A percentile compares a stretch with the other conserved stretches of the same genome.
Evolutionary conservation across 2,113 vertebrate genomes (phyloP).

Genomic region (Natator depressus): DNA sequence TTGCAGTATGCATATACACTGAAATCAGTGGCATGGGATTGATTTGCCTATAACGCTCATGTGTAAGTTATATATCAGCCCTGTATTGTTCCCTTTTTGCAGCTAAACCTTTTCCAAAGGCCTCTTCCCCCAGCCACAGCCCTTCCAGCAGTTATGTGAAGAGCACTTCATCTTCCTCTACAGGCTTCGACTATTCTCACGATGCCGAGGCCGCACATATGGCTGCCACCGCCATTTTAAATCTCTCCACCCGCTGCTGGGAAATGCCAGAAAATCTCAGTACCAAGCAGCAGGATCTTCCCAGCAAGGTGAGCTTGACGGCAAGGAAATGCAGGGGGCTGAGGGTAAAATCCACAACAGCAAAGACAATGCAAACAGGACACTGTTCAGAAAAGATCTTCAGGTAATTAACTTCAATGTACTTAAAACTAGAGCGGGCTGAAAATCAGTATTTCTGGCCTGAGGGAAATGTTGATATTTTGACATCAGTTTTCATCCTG

Average conservation of each 20-base stretch:
- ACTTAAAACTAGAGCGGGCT: neutral
- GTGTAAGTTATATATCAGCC: neutral
- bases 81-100: constrained; percentile 68
- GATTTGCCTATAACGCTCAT: neutral
- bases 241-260: constrained; percentile 98
- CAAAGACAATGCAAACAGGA: neutral
- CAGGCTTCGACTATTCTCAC: constrained; percentile 94
- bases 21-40: neutral
- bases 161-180: constrained; percentile 83
- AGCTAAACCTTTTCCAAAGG: constrained; percentile 92
- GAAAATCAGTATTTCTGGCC: neutral
- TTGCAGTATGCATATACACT: neutral
- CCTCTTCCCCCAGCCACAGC: constrained; percentile 86
- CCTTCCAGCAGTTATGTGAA: constrained; percentile 87
- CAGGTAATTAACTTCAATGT: neutral
- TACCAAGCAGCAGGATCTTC: constrained; percentile 88
- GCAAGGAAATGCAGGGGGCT: no score
- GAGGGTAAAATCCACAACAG: neutral
- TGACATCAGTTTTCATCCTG: neutral
- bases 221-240: constrained; percentile 97
- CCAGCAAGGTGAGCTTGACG: constrained; percentile 81
- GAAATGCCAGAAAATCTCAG: constrained; percentile 98
- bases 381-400: neutral
- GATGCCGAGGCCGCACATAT: constrained; percentile 98
- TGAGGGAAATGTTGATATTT: neutral